These are phyloP conservation scores for Drosophila acutilabella DNA, from an alignment of 2,888 invertebrate genomes.

Conservation along the genomic window DNA sequence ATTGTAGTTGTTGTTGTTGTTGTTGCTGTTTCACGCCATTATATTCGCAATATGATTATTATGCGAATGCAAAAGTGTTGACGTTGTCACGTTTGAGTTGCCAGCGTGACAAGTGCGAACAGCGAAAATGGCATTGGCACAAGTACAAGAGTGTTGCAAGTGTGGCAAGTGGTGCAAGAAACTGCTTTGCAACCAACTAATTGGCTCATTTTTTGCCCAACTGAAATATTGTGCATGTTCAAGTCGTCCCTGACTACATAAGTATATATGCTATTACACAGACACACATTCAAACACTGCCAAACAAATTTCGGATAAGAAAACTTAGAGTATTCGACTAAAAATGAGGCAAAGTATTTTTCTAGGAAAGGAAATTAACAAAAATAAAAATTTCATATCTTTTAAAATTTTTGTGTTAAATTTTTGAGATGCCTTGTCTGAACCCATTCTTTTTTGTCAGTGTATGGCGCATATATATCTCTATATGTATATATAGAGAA, in stretches of 20 bases:
- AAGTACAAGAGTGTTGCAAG: conserved; percentile 35
- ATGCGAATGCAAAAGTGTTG: conserved; percentile 80
- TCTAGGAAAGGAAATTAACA: no score
- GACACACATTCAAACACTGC: neutral
- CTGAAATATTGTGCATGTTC: conserved; percentile 4
- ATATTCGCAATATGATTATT: conserved; percentile 78
- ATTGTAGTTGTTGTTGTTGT: conserved; percentile 41
- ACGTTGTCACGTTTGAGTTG: conserved; percentile 72
- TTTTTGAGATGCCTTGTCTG: no score
- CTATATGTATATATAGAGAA: conserved; percentile 8
- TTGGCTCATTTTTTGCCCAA: conserved; percentile 54
- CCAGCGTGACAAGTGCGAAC: conserved; percentile 66
- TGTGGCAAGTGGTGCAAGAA: conserved; percentile 26
- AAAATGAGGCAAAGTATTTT: no score
- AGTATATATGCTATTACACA: neutral
- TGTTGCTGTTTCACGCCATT: conserved; percentile 72
- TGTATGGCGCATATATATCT: neutral
- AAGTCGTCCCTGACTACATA: neutral
- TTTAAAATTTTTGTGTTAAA: no score
- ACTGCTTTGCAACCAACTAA: conserved; percentile 48
- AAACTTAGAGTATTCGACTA: no score
- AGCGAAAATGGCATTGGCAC: conserved; percentile 59
- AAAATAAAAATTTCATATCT: no score
- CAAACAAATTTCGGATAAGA: no score
- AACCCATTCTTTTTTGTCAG: neutral